Base-by-base conservation (phyloP, 2,797 vertebrate species). In the Phoebastria nigripes region DNA sequence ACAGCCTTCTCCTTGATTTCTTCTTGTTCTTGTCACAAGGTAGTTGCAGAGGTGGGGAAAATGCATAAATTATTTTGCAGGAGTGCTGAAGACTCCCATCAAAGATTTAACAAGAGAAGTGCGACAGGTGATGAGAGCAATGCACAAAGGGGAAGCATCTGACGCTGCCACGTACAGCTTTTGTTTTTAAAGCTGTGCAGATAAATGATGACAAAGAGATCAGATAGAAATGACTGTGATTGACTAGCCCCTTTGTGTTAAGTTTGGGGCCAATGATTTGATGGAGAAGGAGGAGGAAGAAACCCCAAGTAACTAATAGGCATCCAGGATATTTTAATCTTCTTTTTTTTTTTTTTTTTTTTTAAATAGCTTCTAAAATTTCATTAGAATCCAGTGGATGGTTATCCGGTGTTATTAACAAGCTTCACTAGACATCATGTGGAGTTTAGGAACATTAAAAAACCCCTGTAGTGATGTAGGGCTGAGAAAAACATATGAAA, bases 1-100 rank as follows among this genome's bases (percentile, higher is more conserved):
- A 91, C 71, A 91, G 72, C 76, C 89, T 93, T 67, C 72, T 85
- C 89, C 84, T 46, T 86, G 72, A 83, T 87, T 93, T 89, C 85
- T 94, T 84, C 82, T 86, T 70, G 54, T 41, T 94, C 93, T 92
- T 95, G 52, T 97, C 94, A 95, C 89, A 90, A 93, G 89, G 85
- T 86, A 94, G 94, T 59, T 96, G 94, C 91, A 97, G 96, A 94
- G 96, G 95, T 96, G 94, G 94, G 76, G 39, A 81, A 94, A 91
- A 70, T 35, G 90, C 89, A 96, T 96, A 93, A 86, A 96, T 96
- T 69, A 94, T 76, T 97, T 90, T 49, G 29, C 87, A 90, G 77
- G 66, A 82, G 39, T 66, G 79, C 77, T 96, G 91, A 96, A 95
- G 82, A 7, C 39, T 94, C 54, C 77, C 61, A 55, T 95, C 72